Evolutionary conservation across 1,140 invertebrate species (phyloP).

Genomic region (Drosophila kepulauana): DNA sequence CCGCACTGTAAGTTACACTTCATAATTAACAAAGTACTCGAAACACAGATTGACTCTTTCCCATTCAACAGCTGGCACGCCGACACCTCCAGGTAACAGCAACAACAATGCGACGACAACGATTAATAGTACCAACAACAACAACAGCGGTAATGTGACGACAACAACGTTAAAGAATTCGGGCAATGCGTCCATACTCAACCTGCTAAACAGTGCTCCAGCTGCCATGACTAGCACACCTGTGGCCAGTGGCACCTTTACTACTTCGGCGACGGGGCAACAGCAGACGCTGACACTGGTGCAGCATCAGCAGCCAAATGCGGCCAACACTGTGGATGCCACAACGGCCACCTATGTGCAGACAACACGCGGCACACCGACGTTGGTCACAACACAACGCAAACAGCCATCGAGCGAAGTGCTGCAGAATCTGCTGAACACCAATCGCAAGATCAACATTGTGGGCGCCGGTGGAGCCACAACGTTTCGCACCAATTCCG

Average conservation of each 20-base stretch:
- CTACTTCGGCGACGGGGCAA: slow-evolving; percentile 77
- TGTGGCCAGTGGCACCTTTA: slow-evolving; percentile 83
- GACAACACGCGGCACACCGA: slow-evolving; percentile 64
- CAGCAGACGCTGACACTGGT: slow-evolving; percentile 69
- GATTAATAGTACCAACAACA: slow-evolving; percentile 42
- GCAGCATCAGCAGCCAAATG: slow-evolving; percentile 70
- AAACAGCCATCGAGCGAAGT: slow-evolving; percentile 80
- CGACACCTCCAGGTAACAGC: slow-evolving; percentile 37
- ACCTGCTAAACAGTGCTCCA: slow-evolving; percentile 90
- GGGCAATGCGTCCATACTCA: slow-evolving; percentile 90
- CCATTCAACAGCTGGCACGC: slow-evolving; percentile 34
- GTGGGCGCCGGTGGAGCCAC: slow-evolving; percentile 60
- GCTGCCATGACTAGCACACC: slow-evolving; percentile 88
- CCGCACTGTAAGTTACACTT: slow-evolving; percentile 55
- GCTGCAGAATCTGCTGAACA: slow-evolving; percentile 74
- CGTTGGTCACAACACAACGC: slow-evolving; percentile 59
- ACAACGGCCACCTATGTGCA: slow-evolving; percentile 73
- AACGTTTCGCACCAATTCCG: slow-evolving; percentile 81
- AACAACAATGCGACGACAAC: slow-evolving; percentile 46
- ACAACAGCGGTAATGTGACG: slow-evolving; percentile 60
- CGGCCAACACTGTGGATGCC: slow-evolving; percentile 47
- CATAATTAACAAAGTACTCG: no score
- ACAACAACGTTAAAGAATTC: slow-evolving; percentile 85
- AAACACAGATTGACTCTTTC: neutral
- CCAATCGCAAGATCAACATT: slow-evolving; percentile 79